Evolutionary conservation across 2,888 invertebrate species (phyloP).

Genomic region (Euplagia quadripunctaria): DNA sequence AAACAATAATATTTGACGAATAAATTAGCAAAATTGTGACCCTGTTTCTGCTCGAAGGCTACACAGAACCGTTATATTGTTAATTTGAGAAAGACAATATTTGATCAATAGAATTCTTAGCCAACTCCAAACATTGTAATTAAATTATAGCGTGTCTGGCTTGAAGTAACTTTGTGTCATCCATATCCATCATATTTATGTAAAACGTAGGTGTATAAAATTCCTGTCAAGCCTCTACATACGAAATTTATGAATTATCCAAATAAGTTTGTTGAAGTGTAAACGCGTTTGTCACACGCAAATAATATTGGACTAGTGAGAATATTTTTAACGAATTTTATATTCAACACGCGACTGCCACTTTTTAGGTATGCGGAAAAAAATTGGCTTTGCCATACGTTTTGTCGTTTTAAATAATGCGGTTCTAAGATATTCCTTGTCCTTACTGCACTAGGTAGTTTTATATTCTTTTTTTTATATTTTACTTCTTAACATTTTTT

Average conservation of each 20-base stretch:
- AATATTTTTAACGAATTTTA: conserved; percentile 33
- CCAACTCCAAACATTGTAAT: not conserved
- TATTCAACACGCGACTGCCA: conserved; percentile 32
- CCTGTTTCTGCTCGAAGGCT: no score
- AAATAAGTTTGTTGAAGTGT: conserved; percentile 31
- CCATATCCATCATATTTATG: not conserved
- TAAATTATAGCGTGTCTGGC: not conserved
- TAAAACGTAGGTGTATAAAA: not conserved
- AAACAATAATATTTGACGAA: no score
- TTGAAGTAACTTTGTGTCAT: not conserved
- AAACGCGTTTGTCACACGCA: conserved; percentile 40
- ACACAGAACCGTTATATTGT: no score
- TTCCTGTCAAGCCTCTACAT: not conserved
- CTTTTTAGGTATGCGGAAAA: not conserved
- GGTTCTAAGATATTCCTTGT: no score
- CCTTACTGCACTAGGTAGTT: no score
- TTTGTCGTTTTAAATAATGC: not conserved
- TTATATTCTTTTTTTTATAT: not conserved
- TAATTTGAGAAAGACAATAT: not conserved
- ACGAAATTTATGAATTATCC: conserved; percentile 19
- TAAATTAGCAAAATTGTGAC: no score
- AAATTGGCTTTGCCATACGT: conserved; percentile 1
- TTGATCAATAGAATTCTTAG: not conserved
- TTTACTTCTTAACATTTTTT: not conserved
- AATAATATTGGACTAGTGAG: conserved; percentile 30